Evolutionary conservation across 2,113 vertebrate species (phyloP).

Genomic region (Corvus moneduloides): DNA sequence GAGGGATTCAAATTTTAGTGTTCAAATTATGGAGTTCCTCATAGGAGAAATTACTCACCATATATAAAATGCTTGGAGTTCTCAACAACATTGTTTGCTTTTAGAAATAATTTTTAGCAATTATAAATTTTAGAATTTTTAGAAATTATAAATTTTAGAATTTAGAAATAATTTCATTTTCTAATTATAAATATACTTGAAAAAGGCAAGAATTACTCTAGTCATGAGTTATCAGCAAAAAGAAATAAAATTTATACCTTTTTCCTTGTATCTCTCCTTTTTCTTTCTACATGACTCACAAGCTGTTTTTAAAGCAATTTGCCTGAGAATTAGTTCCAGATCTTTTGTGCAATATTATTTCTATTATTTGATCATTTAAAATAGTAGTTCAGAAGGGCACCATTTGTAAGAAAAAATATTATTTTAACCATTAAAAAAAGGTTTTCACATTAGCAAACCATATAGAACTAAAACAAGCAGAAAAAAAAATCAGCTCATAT

Average conservation of each 20-base stretch:
- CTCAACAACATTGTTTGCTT: not conserved
- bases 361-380: not conserved
- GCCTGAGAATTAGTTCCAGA: conserved; percentile 71
- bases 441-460: not conserved
- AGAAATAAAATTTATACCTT: not conserved
- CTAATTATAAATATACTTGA: not conserved
- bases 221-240: not conserved
- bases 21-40: not conserved
- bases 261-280: not conserved
- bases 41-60: not conserved
- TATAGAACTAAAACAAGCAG: not conserved
- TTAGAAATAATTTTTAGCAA: not conserved
- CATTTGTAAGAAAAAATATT: not conserved
- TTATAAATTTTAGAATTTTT: too few species aligned
- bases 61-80: not conserved
- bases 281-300: not conserved
- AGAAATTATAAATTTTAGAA: too few species aligned
- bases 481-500: not conserved
- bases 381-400: not conserved
- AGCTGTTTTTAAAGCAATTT: not conserved
- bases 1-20: not conserved
- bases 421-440: not conserved
- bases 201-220: not conserved
- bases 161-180: not conserved
- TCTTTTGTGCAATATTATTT: conserved; percentile 26